Evolutionary conservation across 2,113 vertebrate genomes (phyloP).

Genomic region (Synchiropus splendidus): DNA sequence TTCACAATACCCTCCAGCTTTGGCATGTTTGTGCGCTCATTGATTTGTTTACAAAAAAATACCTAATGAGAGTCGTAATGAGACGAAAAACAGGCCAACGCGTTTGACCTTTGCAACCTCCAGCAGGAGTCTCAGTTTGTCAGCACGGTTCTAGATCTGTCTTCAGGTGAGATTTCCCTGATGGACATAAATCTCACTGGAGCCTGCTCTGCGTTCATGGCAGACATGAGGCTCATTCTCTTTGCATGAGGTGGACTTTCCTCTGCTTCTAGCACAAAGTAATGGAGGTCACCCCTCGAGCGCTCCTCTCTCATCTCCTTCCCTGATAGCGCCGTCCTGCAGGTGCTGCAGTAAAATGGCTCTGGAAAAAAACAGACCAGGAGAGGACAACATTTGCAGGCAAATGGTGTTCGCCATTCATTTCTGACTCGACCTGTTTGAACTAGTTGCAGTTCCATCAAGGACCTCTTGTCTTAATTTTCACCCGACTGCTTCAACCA

Average conservation of each 20-base stretch:
- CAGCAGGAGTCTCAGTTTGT: too few relatives aligned
- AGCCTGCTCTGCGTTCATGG: too few relatives aligned
- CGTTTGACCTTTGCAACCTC: conserved; percentile 25
- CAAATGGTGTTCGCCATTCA: conserved; percentile 1
- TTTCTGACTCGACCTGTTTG: too few relatives aligned
- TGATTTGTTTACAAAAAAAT: conserved; percentile 23
- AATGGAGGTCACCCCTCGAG: conserved; percentile 41
- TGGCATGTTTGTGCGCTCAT: conserved; percentile 1
- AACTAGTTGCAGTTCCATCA: too few relatives aligned
- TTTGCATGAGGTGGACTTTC: conserved; percentile 34
- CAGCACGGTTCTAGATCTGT: too few relatives aligned
- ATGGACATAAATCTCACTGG: too few relatives aligned
- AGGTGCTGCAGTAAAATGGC: conserved; percentile 32
- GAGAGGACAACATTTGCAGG: conserved; percentile 24
- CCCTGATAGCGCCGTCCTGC: conserved; percentile 23
- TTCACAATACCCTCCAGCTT: too few relatives aligned
- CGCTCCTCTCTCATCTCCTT: conserved; percentile 25
- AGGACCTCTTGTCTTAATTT: too few relatives aligned
- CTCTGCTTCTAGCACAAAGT: conserved; percentile 29
- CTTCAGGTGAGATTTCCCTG: too few relatives aligned
- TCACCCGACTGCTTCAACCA: too few relatives aligned
- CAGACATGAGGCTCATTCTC: conserved; percentile 21
- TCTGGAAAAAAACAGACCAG: conserved; percentile 27
- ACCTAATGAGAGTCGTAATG: conserved; percentile 31
- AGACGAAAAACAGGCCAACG: conserved; percentile 21